Conservation (phyloP, 1,140 invertebrate genomes). For the Cyrtorhinus lividipennis region DNA sequence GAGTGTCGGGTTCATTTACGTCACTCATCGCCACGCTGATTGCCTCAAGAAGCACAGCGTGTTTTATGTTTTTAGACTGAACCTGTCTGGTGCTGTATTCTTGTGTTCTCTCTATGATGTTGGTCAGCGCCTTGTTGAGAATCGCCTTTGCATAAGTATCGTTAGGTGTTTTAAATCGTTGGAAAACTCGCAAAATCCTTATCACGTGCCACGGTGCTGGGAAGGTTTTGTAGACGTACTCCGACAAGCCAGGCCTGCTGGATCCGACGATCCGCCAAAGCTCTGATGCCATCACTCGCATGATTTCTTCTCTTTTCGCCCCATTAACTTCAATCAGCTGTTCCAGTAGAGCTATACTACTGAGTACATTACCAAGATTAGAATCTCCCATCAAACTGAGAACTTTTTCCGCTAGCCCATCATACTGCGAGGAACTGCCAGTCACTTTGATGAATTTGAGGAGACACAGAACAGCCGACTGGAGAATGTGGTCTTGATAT, state of each 20-base stretch:
- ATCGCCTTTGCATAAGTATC: not conserved
- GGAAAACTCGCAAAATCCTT: not conserved
- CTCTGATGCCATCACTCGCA: not conserved
- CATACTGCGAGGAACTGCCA: not conserved
- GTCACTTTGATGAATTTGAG: not conserved
- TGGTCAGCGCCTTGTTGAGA: not conserved
- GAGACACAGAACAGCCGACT: not conserved
- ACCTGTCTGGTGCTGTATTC: no score
- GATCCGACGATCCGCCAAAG: not conserved
- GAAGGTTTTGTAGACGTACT: not conserved
- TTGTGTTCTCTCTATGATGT: not conserved
- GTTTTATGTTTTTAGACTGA: not conserved
- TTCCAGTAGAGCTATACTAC: not conserved
- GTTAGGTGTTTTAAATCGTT: not conserved
- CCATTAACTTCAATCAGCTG: not conserved
- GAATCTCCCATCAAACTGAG: not conserved
- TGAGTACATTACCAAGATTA: not conserved
- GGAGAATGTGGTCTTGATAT: not conserved
- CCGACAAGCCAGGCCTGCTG: not conserved
- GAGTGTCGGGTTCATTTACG: no score
- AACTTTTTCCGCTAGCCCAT: not conserved
- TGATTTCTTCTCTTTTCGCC: not conserved
- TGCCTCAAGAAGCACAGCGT: not conserved
- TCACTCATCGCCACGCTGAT: not conserved
- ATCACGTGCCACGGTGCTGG: not conserved